Evolutionary conservation across 2,113 vertebrate species (phyloP), one percentile per base, ranked within the genome.

Genomic region (Bolborhynchus lineola): DNA sequence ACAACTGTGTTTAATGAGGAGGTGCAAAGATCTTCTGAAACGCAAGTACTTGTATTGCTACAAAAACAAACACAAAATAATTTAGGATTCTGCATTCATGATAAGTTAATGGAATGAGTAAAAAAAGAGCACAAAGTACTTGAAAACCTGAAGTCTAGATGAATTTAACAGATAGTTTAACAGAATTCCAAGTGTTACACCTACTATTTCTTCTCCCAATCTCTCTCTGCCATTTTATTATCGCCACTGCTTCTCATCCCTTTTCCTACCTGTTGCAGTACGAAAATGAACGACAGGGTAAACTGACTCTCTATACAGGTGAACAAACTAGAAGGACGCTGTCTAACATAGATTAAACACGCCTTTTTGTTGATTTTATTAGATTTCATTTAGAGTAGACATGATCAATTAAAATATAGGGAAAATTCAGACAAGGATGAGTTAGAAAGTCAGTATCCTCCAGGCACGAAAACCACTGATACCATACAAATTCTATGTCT

Each of bases 1-100:
- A 72, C 98, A 98, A 33, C 99, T 99, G 96, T 98, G 98, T 68
- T 98, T 99, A 92, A 99, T 67, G 41, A 99, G 98, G 81, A 98
- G 96, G 42, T 98, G 97, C 76, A 99, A 95, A 53, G 98, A 98
- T 91, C 98, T 98, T 88, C 99, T 98, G 97, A 99, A 99, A 70
- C 98, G 98, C 67, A 99, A 97, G 88, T 99, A 99, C 95, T 99
- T 99, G 97, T 99, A 99, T 98, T 99, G 99, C 99, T 99, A 88
- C 88, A 96, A 97, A 75, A 33, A 81, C 35, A 90, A 96, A 82
- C 24, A 72, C 80, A 55, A 63, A 70, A 29, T 10, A 77, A 41
- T 52, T 96, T 29, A 92, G 64, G 28, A 79, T 65, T 92, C n/a
- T 25, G 14, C 41, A 42, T 49, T 9, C 35, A 75, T 41, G 76